Evolutionary conservation across 2,113 vertebrate species (phyloP).

Genomic region (Ciconia stormi): DNA sequence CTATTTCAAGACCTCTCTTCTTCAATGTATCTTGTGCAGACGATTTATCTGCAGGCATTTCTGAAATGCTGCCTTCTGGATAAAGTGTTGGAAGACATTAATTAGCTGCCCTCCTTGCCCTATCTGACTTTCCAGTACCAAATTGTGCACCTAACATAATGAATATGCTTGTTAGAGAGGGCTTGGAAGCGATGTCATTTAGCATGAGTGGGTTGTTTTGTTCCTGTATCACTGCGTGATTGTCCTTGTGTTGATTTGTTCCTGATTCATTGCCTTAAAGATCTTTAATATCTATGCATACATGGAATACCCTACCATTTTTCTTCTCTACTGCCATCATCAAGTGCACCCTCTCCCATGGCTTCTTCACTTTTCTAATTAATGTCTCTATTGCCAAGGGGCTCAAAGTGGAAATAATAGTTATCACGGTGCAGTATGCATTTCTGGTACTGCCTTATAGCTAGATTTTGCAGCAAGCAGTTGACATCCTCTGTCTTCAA

Average conservation of each 20-base stretch:
- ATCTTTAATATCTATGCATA: not conserved
- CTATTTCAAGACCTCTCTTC: not conserved
- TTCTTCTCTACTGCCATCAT: not conserved
- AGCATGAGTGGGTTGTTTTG: conserved; percentile 25
- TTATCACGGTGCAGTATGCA: not conserved
- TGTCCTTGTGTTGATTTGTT: conserved; percentile 15
- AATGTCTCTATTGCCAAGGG: not conserved
- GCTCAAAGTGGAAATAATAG: not conserved
- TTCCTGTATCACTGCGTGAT: not conserved
- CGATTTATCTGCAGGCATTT: not conserved
- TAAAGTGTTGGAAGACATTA: not conserved
- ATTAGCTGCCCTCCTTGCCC: conserved; percentile 25
- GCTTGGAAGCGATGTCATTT: conserved; percentile 29
- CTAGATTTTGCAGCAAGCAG: not conserved
- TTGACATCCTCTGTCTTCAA: not conserved
- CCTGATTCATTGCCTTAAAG: not conserved
- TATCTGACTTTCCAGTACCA: conserved; percentile 2
- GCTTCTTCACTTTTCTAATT: conserved; percentile 4
- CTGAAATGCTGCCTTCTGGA: not conserved
- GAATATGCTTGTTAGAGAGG: not conserved
- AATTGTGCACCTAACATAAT: not conserved
- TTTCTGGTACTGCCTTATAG: not conserved
- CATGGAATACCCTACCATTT: not conserved
- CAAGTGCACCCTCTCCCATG: not conserved
- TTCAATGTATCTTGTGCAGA: not conserved